Evolutionary conservation across 2,888 invertebrate genomes (phyloP), one percentile per base, ranked within the genome.

Genomic region (Eupithecia pulchellata): DNA sequence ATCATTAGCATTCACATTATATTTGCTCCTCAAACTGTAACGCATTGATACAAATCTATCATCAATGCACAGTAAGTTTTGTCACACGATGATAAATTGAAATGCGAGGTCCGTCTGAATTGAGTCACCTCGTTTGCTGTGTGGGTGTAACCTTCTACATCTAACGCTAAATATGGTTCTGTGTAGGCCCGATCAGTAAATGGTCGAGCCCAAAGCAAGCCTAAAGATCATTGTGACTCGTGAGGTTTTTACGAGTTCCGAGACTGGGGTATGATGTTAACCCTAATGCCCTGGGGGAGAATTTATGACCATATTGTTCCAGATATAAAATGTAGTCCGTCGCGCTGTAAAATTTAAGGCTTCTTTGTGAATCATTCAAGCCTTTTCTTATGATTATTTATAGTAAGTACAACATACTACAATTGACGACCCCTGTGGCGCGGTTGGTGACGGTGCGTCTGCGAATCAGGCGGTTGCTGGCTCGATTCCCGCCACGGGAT

Each of bases 111-210:
- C 69, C 58, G 62, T 47, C 64, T 11, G 64, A 64, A 85, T 89
- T 89, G 90, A 91, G 88, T 91, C 91, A 89, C 82, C 80, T 71
- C 71, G 78, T 47, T 70, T 64, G 71, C 60, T 14, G 58, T 64
- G 93, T 91, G 85, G 91, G 92, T 80, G 90, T 83, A 89, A 84
- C 91, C 93, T 93, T 88, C 87, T 78, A 80, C 77, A 79, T 81
- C 75, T 75, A 73, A 80, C 84, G 77, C 83, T 85, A 80, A 87
- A 89, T 88, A 91, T 80, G 92, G 92, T 72, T 69, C 72, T 82
- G 87, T 84, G 92, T 92, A 86, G 92, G 92, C 64, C 66, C 39
- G 57, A 68, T 32, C 62, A 58, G 52, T 11, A 64, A 67, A 62
- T 61, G 67, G 64, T 60, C 64, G 20, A 34, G 20, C 30, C 32